Conservation (phyloP, 2,888 invertebrate genomes). For the Leptinotarsa haldemani region DNA sequence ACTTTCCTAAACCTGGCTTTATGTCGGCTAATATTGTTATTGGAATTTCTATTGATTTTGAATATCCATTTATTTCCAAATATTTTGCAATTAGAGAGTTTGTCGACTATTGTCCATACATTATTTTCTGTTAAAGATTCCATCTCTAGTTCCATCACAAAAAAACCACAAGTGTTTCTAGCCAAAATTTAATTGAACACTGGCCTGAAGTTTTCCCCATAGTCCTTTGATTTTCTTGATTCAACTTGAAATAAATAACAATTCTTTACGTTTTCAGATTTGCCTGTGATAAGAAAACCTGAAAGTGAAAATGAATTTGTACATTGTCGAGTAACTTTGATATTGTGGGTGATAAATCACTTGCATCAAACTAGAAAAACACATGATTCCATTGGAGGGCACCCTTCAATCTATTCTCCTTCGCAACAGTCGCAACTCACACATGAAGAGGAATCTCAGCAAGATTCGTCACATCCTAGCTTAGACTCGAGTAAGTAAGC, state of each 20-base stretch:
- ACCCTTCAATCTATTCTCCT: constrained; percentile 38
- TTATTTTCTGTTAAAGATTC: no score
- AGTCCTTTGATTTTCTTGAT: no score
- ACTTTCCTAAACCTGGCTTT: no score
- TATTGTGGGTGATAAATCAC: constrained; percentile 90
- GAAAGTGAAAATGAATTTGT: constrained; percentile 77
- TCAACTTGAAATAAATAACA: background rate
- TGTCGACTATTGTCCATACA: no score
- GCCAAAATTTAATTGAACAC: no score
- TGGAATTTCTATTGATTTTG: no score
- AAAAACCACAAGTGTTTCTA: no score
- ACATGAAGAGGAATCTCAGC: constrained; percentile 67
- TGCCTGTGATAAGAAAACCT: constrained; percentile 80
- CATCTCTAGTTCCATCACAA: no score
- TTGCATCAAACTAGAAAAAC: constrained; percentile 80
- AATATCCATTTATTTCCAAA: no score
- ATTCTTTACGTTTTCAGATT: constrained; percentile 66
- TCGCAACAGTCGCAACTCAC: constrained; percentile 60
- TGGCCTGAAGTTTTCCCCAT: no score
- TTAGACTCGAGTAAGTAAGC: constrained; percentile 71
- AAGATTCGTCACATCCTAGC: constrained; percentile 72
- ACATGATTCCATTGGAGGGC: constrained; percentile 57
- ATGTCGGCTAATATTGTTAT: no score
- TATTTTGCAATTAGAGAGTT: no score
- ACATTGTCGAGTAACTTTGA: constrained; percentile 83